These are phyloP conservation scores for Heliconius congener DNA, from an alignment of 1,140 invertebrate genomes.

Conservation along the genomic window DNA sequence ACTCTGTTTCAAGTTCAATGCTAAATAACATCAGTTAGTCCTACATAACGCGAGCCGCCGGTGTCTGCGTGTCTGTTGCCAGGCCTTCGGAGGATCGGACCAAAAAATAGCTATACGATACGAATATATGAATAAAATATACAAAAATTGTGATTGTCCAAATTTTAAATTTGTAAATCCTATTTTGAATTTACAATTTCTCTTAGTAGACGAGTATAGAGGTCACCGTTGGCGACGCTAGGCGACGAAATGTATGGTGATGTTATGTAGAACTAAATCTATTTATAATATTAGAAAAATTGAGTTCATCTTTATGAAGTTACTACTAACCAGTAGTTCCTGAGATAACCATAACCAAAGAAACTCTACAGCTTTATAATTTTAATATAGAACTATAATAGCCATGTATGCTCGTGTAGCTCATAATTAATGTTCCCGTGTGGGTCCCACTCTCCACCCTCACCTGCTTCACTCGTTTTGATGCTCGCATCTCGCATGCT, in stretches of 20 bases:
- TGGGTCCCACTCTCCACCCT: neutral
- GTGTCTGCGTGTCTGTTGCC: neutral
- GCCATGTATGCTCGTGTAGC: neutral
- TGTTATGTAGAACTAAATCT: neutral
- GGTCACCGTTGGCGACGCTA: neutral
- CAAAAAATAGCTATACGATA: neutral
- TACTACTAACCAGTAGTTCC: too few species aligned
- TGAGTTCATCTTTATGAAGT: neutral
- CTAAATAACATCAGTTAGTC: constrained; percentile 3
- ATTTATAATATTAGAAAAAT: neutral
- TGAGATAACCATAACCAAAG: too few species aligned
- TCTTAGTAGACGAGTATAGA: constrained; percentile 3
- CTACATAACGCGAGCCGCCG: neutral
- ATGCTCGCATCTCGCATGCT: constrained; percentile 13
- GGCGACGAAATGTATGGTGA: neutral
- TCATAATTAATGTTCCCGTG: constrained; percentile 17
- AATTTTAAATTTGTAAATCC: constrained; percentile 7
- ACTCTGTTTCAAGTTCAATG: constrained; percentile 35
- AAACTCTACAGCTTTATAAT: too few species aligned
- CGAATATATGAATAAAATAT: constrained; percentile 20
- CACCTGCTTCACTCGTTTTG: neutral
- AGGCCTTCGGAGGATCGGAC: neutral
- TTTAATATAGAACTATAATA: too few species aligned
- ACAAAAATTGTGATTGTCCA: constrained; percentile 9
- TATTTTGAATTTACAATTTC: constrained; percentile 13